These are phyloP conservation scores for Sweltsa coloradensis DNA, from an alignment of 1,140 invertebrate species.

Conservation along the genomic window DNA sequence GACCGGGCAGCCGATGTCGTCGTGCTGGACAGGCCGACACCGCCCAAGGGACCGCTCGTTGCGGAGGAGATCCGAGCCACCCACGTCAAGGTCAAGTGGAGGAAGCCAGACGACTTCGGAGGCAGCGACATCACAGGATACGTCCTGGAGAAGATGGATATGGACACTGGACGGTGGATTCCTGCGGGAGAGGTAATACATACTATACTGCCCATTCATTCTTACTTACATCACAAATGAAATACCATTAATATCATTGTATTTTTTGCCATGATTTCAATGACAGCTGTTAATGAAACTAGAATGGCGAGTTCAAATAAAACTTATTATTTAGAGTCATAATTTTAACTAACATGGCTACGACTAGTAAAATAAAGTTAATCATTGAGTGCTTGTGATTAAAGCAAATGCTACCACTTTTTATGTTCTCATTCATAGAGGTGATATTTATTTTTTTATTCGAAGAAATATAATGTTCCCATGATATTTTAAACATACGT, in stretches of 20 bases:
- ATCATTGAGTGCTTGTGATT: too few relatives aligned
- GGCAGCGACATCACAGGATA: slow-evolving; percentile 91
- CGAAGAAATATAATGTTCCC: neutral
- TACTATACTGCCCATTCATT: neutral
- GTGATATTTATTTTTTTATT: too few relatives aligned
- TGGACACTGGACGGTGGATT: slow-evolving; percentile 85
- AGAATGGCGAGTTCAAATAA: slow-evolving; percentile 1
- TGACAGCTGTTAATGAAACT: too few relatives aligned
- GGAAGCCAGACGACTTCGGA: slow-evolving; percentile 86
- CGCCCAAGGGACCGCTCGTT: slow-evolving; percentile 74
- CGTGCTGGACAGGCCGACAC: slow-evolving; percentile 77
- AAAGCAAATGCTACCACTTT: too few relatives aligned
- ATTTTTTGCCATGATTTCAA: too few relatives aligned
- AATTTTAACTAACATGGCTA: too few relatives aligned
- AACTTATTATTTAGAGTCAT: slow-evolving; percentile 1
- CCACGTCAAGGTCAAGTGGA: slow-evolving; percentile 91
- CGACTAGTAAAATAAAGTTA: too few relatives aligned
- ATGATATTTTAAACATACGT: neutral
- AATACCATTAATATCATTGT: neutral
- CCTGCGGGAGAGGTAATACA: slow-evolving; percentile 67
- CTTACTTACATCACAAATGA: neutral
- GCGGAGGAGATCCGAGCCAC: slow-evolving; percentile 78
- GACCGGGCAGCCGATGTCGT: slow-evolving; percentile 77
- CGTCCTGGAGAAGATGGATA: slow-evolving; percentile 92
- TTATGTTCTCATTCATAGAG: too few relatives aligned